Conservation (phyloP, 2,888 invertebrate species). For the Athalia cordata region DNA sequence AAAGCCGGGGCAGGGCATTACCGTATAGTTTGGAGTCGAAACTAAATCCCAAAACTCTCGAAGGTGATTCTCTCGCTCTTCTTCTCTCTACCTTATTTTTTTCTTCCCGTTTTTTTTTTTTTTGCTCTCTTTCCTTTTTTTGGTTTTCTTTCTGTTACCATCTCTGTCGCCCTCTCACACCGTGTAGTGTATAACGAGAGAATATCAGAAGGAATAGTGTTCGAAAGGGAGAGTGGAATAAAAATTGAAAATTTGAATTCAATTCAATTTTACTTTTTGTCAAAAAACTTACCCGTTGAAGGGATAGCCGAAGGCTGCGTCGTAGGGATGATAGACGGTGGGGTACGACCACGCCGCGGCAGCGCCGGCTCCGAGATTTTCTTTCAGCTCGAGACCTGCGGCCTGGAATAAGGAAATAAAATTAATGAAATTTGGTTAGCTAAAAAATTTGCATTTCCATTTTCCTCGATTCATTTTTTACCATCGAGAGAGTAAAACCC, state of each 20-base stretch:
- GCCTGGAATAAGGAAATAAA: slow-evolving; percentile 81
- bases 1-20: slow-evolving; percentile 31
- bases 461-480: too few species aligned
- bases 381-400: slow-evolving; percentile 90
- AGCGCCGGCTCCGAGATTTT: slow-evolving; percentile 88
- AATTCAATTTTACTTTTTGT: not conserved
- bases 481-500: not conserved
- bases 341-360: slow-evolving; percentile 92
- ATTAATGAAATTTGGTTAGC: too few species aligned
- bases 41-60: slow-evolving; percentile 45
- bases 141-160: not conserved
- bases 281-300: slow-evolving; percentile 91
- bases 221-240: too few species aligned
- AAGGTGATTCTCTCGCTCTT: slow-evolving; percentile 33
- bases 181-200: too few species aligned
- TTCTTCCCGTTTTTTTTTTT: too few species aligned
- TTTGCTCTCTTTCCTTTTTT: not conserved
- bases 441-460: not conserved
- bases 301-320: slow-evolving; percentile 94
- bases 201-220: too few species aligned
- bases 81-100: not conserved
- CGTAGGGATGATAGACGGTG: slow-evolving; percentile 94
- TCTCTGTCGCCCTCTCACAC: not conserved
- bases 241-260: not conserved
- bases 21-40: slow-evolving; percentile 23